Base-by-base conservation (phyloP, 2,113 vertebrate species). In the Carassius auratus region DNA sequence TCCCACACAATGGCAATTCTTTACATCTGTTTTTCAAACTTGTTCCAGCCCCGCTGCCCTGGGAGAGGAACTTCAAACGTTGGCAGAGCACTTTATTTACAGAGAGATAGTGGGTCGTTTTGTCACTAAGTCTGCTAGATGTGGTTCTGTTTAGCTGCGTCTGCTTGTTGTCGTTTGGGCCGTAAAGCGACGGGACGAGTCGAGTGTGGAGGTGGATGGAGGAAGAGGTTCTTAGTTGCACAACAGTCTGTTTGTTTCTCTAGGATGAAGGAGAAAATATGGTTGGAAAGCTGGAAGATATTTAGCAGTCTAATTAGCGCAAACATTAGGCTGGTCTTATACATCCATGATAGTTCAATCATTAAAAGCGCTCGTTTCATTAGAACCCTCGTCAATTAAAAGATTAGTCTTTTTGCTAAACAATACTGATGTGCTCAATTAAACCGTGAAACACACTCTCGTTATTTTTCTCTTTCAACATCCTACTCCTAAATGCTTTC, bases 381-480 rank as follows among this genome's bases (percentile, higher is more conserved):
- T 52, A 42, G 50, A 71, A 26, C 26, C 50, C 17, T 73, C 12
- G 38, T 83, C 30, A 57, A 59, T 73, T 81, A 4, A 52, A 68
- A 50, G 48, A 81, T 50, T 13, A 36, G 12, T 26, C 13, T 10
- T 50, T 66, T 45, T 30, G 3, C 36, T 19, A 50, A 81, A 26
- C n/a, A 13, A 23, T 66, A 30, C 30, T 50, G 61, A 81, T 45
- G 61, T n/a, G 38, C 1, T 26, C 45, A 15, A 6, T 26, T 26
- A 71, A 12, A 12, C 68, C 36, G 10, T 42, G 42, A 71, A 38
- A 10, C 78, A 84, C 79, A 73, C 52, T 52, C 85, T 84, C 86
- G 88, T 88, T 89, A 48, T 12, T 74, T 71, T 71, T 75, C 86
- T 89, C 85, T 84, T 59, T 76, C n/a, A 48, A 33, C 33, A 7